Base-by-base conservation (phyloP, 2,113 vertebrate species). In the Sarotherodon lohbergeri region DNA sequence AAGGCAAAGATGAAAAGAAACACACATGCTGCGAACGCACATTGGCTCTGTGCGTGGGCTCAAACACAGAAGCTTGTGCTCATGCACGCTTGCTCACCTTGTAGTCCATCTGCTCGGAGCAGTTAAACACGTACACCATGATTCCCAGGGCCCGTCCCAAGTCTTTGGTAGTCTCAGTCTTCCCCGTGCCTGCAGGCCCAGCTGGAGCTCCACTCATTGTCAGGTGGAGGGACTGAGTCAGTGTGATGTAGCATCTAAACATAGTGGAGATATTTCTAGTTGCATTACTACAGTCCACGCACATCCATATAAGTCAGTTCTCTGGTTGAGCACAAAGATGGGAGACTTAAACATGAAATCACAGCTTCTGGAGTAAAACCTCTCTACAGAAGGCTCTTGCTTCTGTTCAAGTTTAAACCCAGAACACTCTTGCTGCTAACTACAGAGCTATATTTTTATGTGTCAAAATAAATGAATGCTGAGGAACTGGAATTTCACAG, bases 41-140 rank as follows among this genome's bases (percentile, higher is more conserved):
- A 43, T 56, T 7, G 50, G 41, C 13, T 63, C 43, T 2, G 17
- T 78, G 43, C 22, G 16, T 7, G 16, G 5, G 66, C 50, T 84
- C 12, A 5, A 50, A 81, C 9, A 24, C 59, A 66, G 22, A 50
- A 2, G 5, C 13, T 22, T n/a, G 43, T 4, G 11, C 17, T 10
- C 8, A n/a, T 7, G 8, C 73, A 52, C 46, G 8, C 19, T 9
- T 1, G 7, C 83, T 88, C 56, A 99, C 99, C 98, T 99, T 98
- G 94, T 98, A 98, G 95, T 99, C 99, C 98, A 99, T 99, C 95
- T 99, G 99, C 93, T 99, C 98, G 0, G 99, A 99, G 95, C 99
- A 99, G 96, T 99, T 99, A 84, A 99, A 99, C 50, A 99, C 98
- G 0, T 99, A 99, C 79, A 99, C 98, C 98, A 99, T 98, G 94